Conservation (phyloP, 2,797 vertebrate genomes). For the Emydoidea blandingii region DNA sequence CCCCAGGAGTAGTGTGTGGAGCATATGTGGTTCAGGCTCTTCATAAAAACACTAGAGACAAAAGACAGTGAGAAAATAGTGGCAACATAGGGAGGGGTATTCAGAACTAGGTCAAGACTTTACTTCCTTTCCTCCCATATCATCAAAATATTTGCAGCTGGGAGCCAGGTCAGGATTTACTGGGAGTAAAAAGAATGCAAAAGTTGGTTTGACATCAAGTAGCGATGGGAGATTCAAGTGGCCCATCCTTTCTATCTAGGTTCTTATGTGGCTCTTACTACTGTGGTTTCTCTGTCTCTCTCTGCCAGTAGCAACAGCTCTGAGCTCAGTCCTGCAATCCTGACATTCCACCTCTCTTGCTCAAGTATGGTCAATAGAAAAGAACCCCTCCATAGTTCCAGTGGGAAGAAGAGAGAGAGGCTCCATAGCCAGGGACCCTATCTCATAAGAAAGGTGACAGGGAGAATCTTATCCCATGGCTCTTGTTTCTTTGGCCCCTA, state of each 20-base stretch:
- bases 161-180: not conserved
- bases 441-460: not conserved
- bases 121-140: too few relatives aligned
- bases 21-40: not conserved
- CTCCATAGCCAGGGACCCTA: not conserved
- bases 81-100: not conserved
- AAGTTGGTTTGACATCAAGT: not conserved
- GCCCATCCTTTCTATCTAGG: not conserved
- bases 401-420: not conserved
- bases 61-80: not conserved
- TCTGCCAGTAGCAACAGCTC: not conserved
- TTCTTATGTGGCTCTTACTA: not conserved
- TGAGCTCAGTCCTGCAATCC: not conserved
- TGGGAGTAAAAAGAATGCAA: not conserved
- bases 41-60: not conserved
- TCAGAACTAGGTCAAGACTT: not conserved
- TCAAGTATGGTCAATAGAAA: not conserved
- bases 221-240: not conserved
- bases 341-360: not conserved
- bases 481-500: not conserved
- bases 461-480: not conserved
- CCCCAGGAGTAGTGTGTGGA: not conserved
- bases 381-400: not conserved
- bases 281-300: not conserved
- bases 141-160: not conserved